These are phyloP conservation scores for Priocnemis perturbator DNA, from an alignment of 2,888 invertebrate species.

Conservation along the genomic window DNA sequence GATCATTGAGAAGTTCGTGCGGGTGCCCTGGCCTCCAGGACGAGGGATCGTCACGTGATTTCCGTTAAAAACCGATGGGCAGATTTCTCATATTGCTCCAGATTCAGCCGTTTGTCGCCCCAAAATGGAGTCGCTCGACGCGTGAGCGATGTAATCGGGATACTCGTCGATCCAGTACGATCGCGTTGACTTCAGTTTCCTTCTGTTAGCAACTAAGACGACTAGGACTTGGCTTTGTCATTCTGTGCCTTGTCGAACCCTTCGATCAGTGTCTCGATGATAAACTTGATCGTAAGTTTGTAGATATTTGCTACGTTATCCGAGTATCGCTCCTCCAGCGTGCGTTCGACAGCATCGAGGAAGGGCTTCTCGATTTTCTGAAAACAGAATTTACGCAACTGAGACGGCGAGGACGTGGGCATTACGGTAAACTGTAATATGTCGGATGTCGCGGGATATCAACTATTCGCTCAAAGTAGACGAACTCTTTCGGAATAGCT, in stretches of 20 bases:
- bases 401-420: too few relatives aligned
- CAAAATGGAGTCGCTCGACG: too few relatives aligned
- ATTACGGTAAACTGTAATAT: too few relatives aligned
- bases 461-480: too few relatives aligned
- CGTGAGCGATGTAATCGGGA: background rate
- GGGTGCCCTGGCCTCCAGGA: too few relatives aligned
- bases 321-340: conserved; percentile 91
- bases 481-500: too few relatives aligned
- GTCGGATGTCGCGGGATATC: too few relatives aligned
- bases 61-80: too few relatives aligned
- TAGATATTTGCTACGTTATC: conserved; percentile 93
- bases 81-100: too few relatives aligned
- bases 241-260: conserved; percentile 80
- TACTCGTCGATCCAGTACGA: background rate
- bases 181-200: conserved; percentile 7
- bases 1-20: too few relatives aligned
- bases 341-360: conserved; percentile 88
- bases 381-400: conserved; percentile 62
- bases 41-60: too few relatives aligned
- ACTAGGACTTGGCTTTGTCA: conserved; percentile 57
- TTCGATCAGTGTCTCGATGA: conserved; percentile 88
- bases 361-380: conserved; percentile 95
- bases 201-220: conserved; percentile 34
- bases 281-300: conserved; percentile 90
- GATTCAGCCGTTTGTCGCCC: too few relatives aligned